Evolutionary conservation across 2,797 vertebrate species (phyloP).

Genomic region (Lycodopsis pacificus): DNA sequence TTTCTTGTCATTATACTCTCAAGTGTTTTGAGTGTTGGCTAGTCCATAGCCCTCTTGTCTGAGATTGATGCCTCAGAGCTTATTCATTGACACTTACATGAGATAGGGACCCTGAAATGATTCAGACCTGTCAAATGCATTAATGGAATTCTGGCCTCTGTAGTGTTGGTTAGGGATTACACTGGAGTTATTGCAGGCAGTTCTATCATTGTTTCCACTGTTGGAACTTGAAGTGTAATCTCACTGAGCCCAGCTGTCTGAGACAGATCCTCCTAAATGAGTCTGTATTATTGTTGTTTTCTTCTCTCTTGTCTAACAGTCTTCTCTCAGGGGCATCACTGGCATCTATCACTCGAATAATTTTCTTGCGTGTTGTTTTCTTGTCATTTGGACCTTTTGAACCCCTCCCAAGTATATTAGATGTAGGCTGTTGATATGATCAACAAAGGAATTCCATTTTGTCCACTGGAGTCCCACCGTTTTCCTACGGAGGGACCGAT

Average conservation of each 20-base stretch:
- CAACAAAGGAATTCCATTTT: background rate
- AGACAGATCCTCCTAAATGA: constrained; percentile 33
- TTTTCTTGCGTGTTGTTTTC: background rate
- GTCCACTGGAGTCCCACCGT: background rate
- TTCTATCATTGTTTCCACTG: constrained; percentile 35
- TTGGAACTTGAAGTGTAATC: constrained; percentile 33
- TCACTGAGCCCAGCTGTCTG: constrained; percentile 27
- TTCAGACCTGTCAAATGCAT: constrained; percentile 59
- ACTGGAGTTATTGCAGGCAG: constrained; percentile 26
- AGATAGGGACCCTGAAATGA: constrained; percentile 54
- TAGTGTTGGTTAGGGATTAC: constrained; percentile 36
- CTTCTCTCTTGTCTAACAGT: constrained; percentile 12
- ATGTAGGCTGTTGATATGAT: background rate
- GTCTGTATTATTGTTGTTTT: constrained; percentile 18
- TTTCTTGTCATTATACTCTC: constrained; percentile 43
- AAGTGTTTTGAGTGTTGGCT: constrained; percentile 38
- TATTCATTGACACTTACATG: constrained; percentile 63
- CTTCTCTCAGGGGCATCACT: background rate
- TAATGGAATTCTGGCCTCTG: constrained; percentile 48
- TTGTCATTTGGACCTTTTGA: constrained; percentile 4
- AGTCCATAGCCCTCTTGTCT: constrained; percentile 21
- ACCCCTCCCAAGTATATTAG: background rate
- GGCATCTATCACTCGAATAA: constrained; percentile 6
- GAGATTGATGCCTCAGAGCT: constrained; percentile 57
- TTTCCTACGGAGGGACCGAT: background rate